phyloP scores from a whole-genome alignment of 1,140 invertebrate species.

The Hetaerina americana region DNA sequence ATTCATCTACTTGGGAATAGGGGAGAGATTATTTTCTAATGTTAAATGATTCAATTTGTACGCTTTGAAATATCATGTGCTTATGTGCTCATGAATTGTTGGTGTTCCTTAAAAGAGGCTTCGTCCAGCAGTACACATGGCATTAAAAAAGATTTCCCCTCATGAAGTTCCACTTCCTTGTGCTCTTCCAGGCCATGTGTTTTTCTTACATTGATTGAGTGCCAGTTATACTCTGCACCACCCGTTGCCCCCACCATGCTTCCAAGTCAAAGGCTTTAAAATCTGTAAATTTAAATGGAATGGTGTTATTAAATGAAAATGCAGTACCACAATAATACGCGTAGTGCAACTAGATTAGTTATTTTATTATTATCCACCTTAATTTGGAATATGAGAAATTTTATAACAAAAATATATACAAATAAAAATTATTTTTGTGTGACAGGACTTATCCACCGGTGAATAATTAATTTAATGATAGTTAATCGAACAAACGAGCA shows the following conservation, averaged over 20 bases:
- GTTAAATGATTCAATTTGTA: neutral
- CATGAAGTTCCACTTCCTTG: neutral
- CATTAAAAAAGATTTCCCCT: neutral
- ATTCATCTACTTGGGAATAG: neutral
- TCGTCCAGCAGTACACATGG: neutral
- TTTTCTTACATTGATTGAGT: slow-evolving; percentile 9
- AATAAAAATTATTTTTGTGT: too few species aligned
- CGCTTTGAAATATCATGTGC: neutral
- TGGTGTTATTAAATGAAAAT: too few species aligned
- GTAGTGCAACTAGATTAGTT: too few species aligned
- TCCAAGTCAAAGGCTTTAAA: slow-evolving; percentile 48
- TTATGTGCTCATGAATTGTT: neutral
- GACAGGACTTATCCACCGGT: too few species aligned
- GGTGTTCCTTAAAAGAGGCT: neutral
- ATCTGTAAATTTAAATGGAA: slow-evolving; percentile 35
- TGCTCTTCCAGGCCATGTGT: neutral
- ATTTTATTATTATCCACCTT: too few species aligned
- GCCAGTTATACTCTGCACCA: slow-evolving; percentile 30
- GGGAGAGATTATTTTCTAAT: neutral
- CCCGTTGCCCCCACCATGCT: slow-evolving; percentile 41
- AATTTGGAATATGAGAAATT: too few species aligned
- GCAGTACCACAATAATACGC: too few species aligned
- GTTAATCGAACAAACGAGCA: too few species aligned
- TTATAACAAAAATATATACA: too few species aligned
- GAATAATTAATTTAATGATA: too few species aligned